Evolutionary conservation across 2,797 vertebrate genomes (phyloP).

Genomic region (Argyrosomus regius): DNA sequence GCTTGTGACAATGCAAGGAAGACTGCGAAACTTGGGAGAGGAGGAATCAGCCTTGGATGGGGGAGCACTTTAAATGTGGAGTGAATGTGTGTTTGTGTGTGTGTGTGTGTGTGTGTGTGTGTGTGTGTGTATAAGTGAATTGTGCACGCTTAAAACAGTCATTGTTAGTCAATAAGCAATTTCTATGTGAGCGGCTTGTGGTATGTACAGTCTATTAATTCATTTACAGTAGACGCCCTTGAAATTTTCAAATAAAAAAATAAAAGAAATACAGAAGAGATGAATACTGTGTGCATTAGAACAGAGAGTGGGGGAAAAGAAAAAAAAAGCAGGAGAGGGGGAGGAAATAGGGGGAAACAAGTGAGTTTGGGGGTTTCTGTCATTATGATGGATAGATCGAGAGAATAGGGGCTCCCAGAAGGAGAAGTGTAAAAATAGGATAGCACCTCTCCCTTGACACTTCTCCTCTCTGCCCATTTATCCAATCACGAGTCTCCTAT

Average conservation of each 20-base stretch:
- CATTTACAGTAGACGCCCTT: conserved; percentile 46
- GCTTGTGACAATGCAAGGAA: conserved; percentile 83
- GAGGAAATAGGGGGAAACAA: conserved; percentile 21
- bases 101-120: conserved; percentile 27
- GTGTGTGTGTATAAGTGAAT: conserved; percentile 56
- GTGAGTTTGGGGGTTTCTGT: conserved; percentile 75
- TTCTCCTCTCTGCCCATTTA: conserved; percentile 71
- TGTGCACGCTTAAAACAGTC: conserved; percentile 62
- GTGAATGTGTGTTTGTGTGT: conserved; percentile 5
- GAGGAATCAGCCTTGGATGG: conserved; percentile 36
- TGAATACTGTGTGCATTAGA: conserved; percentile 12
- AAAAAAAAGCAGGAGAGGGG: conserved; percentile 4
- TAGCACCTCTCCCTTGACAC: conserved; percentile 72
- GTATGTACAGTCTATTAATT: conserved; percentile 50
- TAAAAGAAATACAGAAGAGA: background rate
- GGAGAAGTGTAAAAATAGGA: conserved; percentile 82
- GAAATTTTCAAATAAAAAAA: conserved; percentile 26
- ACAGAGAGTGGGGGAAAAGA: conserved; percentile 25
- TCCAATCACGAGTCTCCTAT: conserved; percentile 68
- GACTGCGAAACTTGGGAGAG: conserved; percentile 56
- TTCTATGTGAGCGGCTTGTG: conserved; percentile 46
- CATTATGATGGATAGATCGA: conserved; percentile 81
- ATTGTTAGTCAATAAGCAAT: conserved; percentile 76
- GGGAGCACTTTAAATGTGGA: background rate
- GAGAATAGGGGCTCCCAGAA: conserved; percentile 75